Percentiles rank a stretch among this genome's conserved stretches.
Conservation (phyloP, 2,797 vertebrate genomes). For the Lepilemur septentrionalis region DNA sequence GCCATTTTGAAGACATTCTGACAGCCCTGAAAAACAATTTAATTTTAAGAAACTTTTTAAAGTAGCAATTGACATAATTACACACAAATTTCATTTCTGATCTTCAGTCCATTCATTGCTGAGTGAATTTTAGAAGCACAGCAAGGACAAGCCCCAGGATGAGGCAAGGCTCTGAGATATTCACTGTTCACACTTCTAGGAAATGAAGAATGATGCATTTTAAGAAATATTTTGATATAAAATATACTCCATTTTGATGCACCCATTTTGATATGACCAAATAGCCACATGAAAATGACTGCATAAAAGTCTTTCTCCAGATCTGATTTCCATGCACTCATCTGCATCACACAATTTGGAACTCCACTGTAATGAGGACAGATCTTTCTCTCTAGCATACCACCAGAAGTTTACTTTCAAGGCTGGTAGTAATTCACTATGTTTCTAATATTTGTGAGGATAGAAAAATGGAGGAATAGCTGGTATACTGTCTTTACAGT, state of each 20-base stretch:
- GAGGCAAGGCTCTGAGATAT: neutral
- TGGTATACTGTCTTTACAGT: neutral
- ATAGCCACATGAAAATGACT: neutral
- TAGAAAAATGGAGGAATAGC: neutral
- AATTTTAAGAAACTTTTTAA: constrained; percentile 29
- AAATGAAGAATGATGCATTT: neutral
- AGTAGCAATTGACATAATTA: constrained; percentile 18
- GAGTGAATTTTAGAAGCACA: neutral
- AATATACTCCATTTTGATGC: neutral
- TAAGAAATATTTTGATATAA: neutral
- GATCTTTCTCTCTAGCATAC: neutral
- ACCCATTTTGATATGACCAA: neutral
- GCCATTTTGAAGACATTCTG: constrained; percentile 37
- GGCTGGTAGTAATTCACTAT: neutral
- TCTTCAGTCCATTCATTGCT: neutral
- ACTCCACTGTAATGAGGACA: neutral
- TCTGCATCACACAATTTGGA: neutral
- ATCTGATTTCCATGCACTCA: neutral
- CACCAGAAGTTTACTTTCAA: neutral
- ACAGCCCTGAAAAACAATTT: neutral
- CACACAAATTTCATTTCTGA: neutral
- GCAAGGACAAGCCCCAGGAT: neutral
- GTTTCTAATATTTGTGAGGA: neutral
- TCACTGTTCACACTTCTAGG: neutral
- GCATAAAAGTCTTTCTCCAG: neutral